Percentiles rank a stretch among this genome's conserved stretches.
These are phyloP conservation scores for Zaprionus bogoriensis DNA, from an alignment of 2,888 invertebrate species.

Conservation along the genomic window DNA sequence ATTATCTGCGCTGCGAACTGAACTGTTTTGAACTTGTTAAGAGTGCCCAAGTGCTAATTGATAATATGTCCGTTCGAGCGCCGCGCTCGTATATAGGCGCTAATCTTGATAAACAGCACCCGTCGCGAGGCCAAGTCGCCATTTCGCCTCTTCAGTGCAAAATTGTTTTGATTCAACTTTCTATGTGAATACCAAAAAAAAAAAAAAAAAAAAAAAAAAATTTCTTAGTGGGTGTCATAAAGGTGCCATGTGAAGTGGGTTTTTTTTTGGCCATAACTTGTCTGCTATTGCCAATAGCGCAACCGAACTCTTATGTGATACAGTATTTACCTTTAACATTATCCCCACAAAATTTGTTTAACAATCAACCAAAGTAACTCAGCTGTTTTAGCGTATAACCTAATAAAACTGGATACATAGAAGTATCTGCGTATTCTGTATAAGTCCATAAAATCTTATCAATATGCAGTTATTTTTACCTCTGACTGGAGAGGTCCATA, in stretches of 20 bases:
- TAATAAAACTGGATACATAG: not conserved
- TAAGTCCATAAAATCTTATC: not conserved
- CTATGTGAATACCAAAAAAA: too few species aligned
- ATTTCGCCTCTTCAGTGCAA: conserved; percentile 35
- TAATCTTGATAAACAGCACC: conserved; percentile 23
- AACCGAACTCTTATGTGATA: not conserved
- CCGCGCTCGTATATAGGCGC: conserved; percentile 8
- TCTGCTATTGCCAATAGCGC: not conserved
- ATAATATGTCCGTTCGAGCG: conserved; percentile 52
- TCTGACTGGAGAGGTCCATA: not conserved
- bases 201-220: too few species aligned
- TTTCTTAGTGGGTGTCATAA: not conserved
- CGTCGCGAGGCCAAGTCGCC: conserved; percentile 54
- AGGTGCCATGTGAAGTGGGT: not conserved
- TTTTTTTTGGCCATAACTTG: not conserved
- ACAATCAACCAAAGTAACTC: not conserved
- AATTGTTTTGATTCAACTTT: conserved; percentile 13
- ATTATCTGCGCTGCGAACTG: conserved; percentile 47
- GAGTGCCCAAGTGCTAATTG: conserved; percentile 54
- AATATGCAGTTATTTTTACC: not conserved
- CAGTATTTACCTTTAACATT: not conserved
- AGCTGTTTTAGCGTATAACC: not conserved
- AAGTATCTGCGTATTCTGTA: not conserved
- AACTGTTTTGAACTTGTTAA: conserved; percentile 62
- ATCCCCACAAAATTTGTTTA: not conserved